Conservation (phyloP, 2,888 invertebrate genomes). For the Euphydryas editha region DNA sequence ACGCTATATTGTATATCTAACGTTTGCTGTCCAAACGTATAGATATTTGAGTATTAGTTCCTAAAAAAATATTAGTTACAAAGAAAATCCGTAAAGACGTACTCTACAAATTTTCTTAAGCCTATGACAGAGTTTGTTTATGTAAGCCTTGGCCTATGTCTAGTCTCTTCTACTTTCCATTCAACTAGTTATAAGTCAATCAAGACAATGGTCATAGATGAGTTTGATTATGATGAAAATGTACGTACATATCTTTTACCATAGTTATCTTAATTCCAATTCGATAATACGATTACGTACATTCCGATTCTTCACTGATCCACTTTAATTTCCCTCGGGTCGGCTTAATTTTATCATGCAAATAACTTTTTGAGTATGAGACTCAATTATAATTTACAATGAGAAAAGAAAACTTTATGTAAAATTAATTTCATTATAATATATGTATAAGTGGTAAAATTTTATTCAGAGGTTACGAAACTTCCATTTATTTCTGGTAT, state of each 20-base stretch:
- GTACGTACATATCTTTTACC: background rate
- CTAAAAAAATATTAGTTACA: too few species aligned
- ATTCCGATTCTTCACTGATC: background rate
- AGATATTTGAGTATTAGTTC: too few species aligned
- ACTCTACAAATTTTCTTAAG: too few species aligned
- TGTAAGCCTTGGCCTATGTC: too few species aligned
- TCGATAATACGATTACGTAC: background rate
- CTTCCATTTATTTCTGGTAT: too few species aligned
- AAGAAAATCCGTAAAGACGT: too few species aligned
- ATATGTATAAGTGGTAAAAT: background rate
- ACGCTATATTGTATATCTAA: too few species aligned
- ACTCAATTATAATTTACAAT: conserved; percentile 15
- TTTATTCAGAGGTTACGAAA: background rate
- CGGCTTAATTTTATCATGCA: conserved; percentile 12
- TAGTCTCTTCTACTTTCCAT: too few species aligned
- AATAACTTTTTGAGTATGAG: conserved; percentile 2
- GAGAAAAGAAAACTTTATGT: background rate
- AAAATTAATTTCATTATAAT: background rate
- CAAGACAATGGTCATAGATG: too few species aligned
- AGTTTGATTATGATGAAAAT: background rate
- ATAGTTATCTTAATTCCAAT: background rate
- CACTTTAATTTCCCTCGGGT: conserved; percentile 13
- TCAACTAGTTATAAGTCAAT: too few species aligned
- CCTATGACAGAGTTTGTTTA: too few species aligned
- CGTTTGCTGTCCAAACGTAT: too few species aligned